Percentiles rank a stretch among this genome's conserved stretches.
phyloP scores from a whole-genome alignment of 2,113 vertebrate genomes.

The Corythoichthys haematopterus region DNA sequence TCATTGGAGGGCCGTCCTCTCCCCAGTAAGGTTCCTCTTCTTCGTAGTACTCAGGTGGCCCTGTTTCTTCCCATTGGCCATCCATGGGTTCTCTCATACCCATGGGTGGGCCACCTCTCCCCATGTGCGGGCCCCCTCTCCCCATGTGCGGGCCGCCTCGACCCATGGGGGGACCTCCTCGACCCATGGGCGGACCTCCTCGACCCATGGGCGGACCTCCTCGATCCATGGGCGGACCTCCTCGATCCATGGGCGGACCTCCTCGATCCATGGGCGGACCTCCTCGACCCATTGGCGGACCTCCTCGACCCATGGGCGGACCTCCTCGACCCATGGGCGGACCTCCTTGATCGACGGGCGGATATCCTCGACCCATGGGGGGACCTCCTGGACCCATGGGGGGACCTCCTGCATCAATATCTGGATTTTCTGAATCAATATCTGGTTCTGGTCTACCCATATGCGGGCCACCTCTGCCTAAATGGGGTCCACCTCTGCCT shows the following conservation, averaged over 20 bases:
- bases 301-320: conserved; percentile 51
- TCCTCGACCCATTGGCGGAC: conserved; percentile 42
- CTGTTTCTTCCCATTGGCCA: conserved; percentile 80
- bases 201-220: conserved; percentile 69
- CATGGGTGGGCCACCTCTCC: conserved; percentile 60
- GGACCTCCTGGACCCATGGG: conserved; percentile 39
- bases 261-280: conserved; percentile 59
- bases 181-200: conserved; percentile 58
- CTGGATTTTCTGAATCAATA: conserved; percentile 53
- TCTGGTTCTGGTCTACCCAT: no score
- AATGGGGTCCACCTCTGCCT: conserved; percentile 61
- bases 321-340: conserved; percentile 40
- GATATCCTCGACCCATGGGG: conserved; percentile 50
- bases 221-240: conserved; percentile 39
- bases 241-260: conserved; percentile 26
- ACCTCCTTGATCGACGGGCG: conserved; percentile 8
- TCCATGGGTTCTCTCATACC: conserved; percentile 74
- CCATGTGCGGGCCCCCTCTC: conserved; percentile 28
- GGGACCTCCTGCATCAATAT: conserved; percentile 65
- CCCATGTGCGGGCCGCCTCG: conserved; percentile 62
- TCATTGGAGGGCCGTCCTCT: conserved; percentile 77
- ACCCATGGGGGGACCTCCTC: conserved; percentile 32
- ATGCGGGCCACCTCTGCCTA: conserved; percentile 20
- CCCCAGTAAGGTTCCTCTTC: conserved; percentile 78
- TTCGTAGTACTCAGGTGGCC: conserved; percentile 75